Conservation (phyloP, 2,113 vertebrate genomes). For the Paratilapia polleni region DNA sequence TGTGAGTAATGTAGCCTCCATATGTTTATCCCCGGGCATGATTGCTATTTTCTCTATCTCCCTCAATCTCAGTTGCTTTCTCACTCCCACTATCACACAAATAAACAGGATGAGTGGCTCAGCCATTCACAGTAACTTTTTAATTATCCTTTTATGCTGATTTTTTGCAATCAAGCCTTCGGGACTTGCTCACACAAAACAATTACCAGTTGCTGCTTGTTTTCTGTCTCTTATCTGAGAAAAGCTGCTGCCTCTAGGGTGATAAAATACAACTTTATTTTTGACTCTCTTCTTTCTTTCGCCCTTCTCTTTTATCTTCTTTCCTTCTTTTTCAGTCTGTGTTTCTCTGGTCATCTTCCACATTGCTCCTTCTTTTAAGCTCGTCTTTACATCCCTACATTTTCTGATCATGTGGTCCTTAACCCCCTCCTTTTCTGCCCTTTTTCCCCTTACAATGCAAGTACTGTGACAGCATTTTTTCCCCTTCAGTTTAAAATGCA, state of each 20-base stretch:
- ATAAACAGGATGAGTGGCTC: slow-evolving; percentile 39
- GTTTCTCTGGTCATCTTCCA: background rate
- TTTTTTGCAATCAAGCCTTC: slow-evolving; percentile 47
- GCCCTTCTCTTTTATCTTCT: background rate
- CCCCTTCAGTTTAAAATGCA: no score
- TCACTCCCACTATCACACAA: slow-evolving; percentile 21
- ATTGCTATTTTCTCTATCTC: slow-evolving; percentile 5
- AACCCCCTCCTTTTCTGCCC: background rate
- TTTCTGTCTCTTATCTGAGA: slow-evolving; percentile 41
- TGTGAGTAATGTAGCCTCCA: slow-evolving; percentile 13
- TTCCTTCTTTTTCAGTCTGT: background rate
- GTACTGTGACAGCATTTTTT: no score
- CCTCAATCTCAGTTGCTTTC: slow-evolving; percentile 6
- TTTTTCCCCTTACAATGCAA: background rate
- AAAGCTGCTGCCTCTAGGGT: slow-evolving; percentile 37
- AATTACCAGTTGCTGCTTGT: slow-evolving; percentile 58
- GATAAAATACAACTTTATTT: slow-evolving; percentile 21
- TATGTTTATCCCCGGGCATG: slow-evolving; percentile 11
- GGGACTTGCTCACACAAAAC: slow-evolving; percentile 36
- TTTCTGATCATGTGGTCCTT: background rate
- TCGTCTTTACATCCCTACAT: background rate
- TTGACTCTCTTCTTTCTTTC: background rate
- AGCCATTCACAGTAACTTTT: slow-evolving; percentile 51
- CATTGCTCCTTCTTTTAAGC: background rate
- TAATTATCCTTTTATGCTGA: slow-evolving; percentile 56